phyloP scores from a whole-genome alignment of 1,140 invertebrate genomes.

The Ceratitis capitata region DNA sequence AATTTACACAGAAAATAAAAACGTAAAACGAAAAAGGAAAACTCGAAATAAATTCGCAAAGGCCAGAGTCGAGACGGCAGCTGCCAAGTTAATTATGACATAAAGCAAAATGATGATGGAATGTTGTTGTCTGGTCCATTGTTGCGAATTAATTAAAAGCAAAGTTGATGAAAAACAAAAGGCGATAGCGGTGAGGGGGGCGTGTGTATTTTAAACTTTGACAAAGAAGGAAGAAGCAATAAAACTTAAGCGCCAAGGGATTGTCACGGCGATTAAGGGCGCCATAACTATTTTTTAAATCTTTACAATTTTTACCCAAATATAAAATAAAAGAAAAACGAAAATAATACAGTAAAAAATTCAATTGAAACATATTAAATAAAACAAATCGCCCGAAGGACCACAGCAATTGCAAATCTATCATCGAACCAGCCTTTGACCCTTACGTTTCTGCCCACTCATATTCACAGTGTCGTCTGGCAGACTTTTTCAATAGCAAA shows the following conservation, averaged over 20 bases:
- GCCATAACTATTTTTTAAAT: background rate
- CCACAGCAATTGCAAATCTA: background rate
- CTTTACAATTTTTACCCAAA: no score
- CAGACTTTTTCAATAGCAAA: background rate
- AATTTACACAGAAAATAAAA: constrained; percentile 6
- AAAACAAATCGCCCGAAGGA: background rate
- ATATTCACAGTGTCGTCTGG: background rate
- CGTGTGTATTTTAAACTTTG: background rate
- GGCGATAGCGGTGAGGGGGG: background rate
- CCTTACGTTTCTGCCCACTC: background rate
- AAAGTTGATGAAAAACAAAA: constrained; percentile 10
- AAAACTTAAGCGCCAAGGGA: background rate
- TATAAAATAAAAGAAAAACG: no score
- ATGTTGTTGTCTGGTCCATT: constrained; percentile 35
- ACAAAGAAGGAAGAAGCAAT: background rate
- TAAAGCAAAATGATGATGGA: constrained; percentile 35
- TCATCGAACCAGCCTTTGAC: background rate
- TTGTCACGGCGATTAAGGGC: constrained; percentile 21
- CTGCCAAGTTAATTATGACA: constrained; percentile 36
- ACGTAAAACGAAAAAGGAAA: background rate
- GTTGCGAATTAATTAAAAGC: constrained; percentile 35
- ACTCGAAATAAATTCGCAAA: constrained; percentile 7
- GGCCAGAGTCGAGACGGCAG: constrained; percentile 23
- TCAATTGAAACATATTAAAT: no score
- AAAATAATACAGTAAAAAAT: no score